phyloP scores from a whole-genome alignment of 1,140 invertebrate species.

The Steinernema feltiae region DNA sequence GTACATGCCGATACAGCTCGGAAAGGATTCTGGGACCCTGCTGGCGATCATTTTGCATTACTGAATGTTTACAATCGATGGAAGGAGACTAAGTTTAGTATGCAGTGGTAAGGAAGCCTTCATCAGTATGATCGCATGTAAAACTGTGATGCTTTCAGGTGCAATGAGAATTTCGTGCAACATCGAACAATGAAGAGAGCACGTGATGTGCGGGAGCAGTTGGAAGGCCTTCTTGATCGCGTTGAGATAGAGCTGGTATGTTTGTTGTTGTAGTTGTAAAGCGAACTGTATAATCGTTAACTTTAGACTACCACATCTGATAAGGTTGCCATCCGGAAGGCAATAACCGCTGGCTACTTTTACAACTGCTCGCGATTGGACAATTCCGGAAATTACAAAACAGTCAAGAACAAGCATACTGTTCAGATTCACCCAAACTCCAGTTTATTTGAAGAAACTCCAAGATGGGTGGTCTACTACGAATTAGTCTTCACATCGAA shows the following conservation, averaged over 20 bases:
- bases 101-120: too few species aligned
- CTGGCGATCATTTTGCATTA: slow-evolving; percentile 94
- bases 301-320: too few species aligned
- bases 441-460: not conserved
- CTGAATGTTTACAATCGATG: slow-evolving; percentile 98
- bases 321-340: too few species aligned
- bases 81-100: slow-evolving; percentile 98
- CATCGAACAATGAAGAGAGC: slow-evolving; percentile 89
- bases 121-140: too few species aligned
- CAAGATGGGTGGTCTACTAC: not conserved
- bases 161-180: slow-evolving; percentile 99
- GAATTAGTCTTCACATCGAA: not conserved
- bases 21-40: slow-evolving; percentile 96
- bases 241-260: slow-evolving; percentile 90
- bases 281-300: too few species aligned
- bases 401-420: too few species aligned
- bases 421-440: not conserved
- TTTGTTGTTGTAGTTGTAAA: too few species aligned
- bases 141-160: too few species aligned
- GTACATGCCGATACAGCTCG: slow-evolving; percentile 94
- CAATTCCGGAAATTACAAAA: too few species aligned
- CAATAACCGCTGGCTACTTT: too few species aligned
- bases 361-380: too few species aligned
- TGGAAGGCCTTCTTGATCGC: slow-evolving; percentile 67
- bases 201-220: slow-evolving; percentile 91